Evolutionary conservation across 2,113 vertebrate genomes (phyloP).

Genomic region (Willisornis vidua): DNA sequence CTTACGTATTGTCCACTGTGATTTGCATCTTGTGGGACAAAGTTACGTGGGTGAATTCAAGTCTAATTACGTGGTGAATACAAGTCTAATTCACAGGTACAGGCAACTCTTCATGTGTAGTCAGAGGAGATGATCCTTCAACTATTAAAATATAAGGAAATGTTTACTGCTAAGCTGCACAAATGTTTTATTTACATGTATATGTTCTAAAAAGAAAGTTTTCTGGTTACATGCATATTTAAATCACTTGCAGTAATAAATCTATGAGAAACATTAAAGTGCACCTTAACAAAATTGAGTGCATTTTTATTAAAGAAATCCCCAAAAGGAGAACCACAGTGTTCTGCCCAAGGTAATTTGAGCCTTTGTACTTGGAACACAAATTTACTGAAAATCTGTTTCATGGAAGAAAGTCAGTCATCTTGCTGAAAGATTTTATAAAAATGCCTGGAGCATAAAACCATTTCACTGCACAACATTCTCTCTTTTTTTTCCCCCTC

Average conservation of each 20-base stretch:
- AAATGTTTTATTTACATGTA: not conserved
- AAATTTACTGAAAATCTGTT: conserved; percentile 43
- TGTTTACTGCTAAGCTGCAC: not conserved
- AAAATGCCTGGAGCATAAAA: conserved; percentile 32
- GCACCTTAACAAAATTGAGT: not conserved
- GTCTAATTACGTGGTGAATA: no score
- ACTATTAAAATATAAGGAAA: not conserved
- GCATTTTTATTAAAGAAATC: not conserved
- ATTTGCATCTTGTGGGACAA: not conserved
- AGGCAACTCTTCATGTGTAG: not conserved
- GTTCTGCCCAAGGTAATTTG: not conserved
- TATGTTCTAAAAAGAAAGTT: not conserved
- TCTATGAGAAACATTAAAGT: not conserved
- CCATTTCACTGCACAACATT: conserved; percentile 6
- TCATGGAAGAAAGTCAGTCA: not conserved
- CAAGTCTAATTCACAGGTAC: not conserved
- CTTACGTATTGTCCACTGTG: not conserved
- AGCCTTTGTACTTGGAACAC: conserved; percentile 1
- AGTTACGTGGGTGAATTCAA: not conserved
- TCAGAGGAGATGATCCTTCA: not conserved
- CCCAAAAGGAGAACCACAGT: not conserved
- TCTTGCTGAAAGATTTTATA: conserved; percentile 27
- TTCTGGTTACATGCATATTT: not conserved
- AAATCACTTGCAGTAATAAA: not conserved
- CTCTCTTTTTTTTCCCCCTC: not conserved